Percentiles rank a stretch among this genome's conserved stretches.
These are phyloP conservation scores for Mormyrops attenuatus DNA, from an alignment of 2,797 vertebrate species.

Conservation along the genomic window DNA sequence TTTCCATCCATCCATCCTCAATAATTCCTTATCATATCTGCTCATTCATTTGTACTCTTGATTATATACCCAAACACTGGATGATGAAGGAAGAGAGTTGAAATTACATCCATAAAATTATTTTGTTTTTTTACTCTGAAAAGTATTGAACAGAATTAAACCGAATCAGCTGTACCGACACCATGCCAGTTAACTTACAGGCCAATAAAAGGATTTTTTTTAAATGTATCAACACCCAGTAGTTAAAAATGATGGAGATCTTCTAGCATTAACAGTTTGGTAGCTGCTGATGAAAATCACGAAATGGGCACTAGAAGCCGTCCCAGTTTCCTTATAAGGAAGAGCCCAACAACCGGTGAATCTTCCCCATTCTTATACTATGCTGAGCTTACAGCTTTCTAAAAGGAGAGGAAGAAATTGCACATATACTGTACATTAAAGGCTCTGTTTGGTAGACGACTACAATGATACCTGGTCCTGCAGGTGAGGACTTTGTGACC, in stretches of 20 bases:
- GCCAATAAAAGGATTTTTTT: neutral
- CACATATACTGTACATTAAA: neutral
- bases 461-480: neutral
- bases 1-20: neutral
- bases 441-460: neutral
- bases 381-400: neutral
- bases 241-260: neutral
- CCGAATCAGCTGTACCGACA: neutral
- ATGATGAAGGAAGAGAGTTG: neutral
- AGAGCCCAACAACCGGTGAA: neutral
- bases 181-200: neutral
- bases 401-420: neutral
- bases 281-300: neutral
- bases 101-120: neutral
- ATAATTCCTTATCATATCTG: neutral
- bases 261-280: neutral
- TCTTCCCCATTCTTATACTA: neutral
- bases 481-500: neutral
- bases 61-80: neutral
- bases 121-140: neutral
- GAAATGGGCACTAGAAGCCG: neutral
- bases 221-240: neutral
- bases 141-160: neutral
- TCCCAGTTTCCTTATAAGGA: neutral
- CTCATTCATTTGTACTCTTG: neutral